These are phyloP conservation scores for Diabrotica undecimpunctata DNA, from an alignment of 1,140 invertebrate species.

Conservation along the genomic window DNA sequence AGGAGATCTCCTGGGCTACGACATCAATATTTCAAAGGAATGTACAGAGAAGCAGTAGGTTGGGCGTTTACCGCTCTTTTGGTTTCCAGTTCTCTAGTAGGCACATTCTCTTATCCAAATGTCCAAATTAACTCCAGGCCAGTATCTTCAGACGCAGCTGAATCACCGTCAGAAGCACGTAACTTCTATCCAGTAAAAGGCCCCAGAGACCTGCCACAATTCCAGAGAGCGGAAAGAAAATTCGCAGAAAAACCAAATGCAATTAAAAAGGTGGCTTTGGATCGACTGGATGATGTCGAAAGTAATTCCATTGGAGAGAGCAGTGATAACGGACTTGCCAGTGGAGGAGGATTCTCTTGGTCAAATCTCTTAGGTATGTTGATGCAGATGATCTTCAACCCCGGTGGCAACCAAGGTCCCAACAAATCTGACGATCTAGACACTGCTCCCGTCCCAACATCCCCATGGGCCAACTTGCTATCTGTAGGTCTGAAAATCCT, in stretches of 20 bases:
- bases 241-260: conserved; percentile 84
- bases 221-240: conserved; percentile 64
- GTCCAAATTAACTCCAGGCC: conserved; percentile 33
- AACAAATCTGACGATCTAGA: conserved; percentile 78
- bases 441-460: conserved; percentile 61
- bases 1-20: no score
- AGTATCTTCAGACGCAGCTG: conserved; percentile 12
- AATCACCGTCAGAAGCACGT: conserved; percentile 13
- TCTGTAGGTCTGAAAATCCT: conserved; percentile 76
- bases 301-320: conserved; percentile 72
- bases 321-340: conserved; percentile 43
- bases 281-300: conserved; percentile 76
- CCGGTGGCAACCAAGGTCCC: conserved; percentile 58
- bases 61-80: conserved; percentile 55
- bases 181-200: conserved; percentile 53
- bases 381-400: conserved; percentile 81
- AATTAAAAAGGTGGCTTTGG: conserved; percentile 78
- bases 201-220: conserved; percentile 49
- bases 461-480: conserved; percentile 82
- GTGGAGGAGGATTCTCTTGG: conserved; percentile 73
- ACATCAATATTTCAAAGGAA: no score
- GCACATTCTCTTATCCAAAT: conserved; percentile 56
- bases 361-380: conserved; percentile 71
- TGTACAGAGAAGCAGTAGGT: conserved; percentile 51
- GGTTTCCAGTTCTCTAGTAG: conserved; percentile 52